These are phyloP conservation scores for Girardinus metallicus DNA, from an alignment of 2,797 vertebrate species.

Conservation along the genomic window DNA sequence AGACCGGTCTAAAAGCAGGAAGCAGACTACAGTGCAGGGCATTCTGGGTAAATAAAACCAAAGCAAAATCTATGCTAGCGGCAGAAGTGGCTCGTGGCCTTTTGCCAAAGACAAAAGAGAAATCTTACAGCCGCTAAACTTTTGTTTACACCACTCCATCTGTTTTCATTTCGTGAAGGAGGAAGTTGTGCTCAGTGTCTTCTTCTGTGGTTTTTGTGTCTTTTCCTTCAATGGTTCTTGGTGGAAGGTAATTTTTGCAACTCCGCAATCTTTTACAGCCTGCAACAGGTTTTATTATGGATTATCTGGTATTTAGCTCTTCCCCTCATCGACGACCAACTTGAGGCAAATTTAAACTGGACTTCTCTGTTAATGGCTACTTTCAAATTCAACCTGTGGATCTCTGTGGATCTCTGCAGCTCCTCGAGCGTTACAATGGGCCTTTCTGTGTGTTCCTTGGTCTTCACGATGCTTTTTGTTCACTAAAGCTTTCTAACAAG, in stretches of 20 bases:
- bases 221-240: background rate
- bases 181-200: background rate
- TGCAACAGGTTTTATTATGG: background rate
- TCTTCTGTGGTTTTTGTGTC: background rate
- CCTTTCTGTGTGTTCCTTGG: background rate
- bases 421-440: too few species aligned
- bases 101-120: background rate
- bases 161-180: background rate
- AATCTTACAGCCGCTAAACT: background rate
- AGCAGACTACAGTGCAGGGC: too few species aligned
- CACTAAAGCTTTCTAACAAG: background rate
- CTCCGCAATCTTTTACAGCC: background rate
- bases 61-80: background rate
- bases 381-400: background rate
- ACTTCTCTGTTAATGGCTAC: background rate
- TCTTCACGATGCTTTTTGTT: background rate
- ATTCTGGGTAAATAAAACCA: background rate
- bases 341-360: background rate
- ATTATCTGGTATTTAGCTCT: background rate
- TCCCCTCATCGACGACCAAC: background rate
- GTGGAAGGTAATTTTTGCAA: background rate
- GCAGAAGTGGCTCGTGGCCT: background rate
- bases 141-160: background rate
- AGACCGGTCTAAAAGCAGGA: too few species aligned
- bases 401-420: background rate